These are phyloP conservation scores for Myioborus miniatus DNA, from an alignment of 2,797 vertebrate genomes.

Conservation along the genomic window DNA sequence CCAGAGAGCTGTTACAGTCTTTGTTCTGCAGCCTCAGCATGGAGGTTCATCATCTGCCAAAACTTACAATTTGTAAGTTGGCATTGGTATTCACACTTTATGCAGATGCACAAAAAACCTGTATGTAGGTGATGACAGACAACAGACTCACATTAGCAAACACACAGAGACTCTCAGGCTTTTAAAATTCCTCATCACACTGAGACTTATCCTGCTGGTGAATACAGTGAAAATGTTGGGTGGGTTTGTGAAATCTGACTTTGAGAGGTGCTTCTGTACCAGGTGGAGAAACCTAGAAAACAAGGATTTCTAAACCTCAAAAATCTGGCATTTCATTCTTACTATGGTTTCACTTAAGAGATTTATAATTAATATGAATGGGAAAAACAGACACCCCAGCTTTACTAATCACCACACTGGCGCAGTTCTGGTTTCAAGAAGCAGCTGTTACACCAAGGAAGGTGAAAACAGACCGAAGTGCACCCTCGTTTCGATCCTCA, in stretches of 20 bases:
- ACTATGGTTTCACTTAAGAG: not conserved
- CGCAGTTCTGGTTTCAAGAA: not conserved
- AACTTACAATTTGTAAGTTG: not conserved
- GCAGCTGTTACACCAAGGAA: not conserved
- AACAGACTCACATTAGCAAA: not conserved
- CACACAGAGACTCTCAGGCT: not conserved
- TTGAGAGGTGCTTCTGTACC: not conserved
- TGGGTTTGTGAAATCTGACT: not conserved
- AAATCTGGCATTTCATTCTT: not conserved
- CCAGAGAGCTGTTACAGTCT: not conserved
- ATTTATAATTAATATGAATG: not conserved
- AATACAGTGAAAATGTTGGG: not conserved
- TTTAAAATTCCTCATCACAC: not conserved
- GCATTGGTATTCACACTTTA: not conserved
- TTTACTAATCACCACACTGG: not conserved
- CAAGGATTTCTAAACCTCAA: not conserved
- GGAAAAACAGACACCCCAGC: not conserved
- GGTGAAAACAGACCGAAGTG: not conserved
- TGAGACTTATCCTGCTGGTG: not conserved
- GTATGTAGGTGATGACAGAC: not conserved
- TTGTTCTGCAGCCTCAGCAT: not conserved
- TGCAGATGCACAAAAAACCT: not conserved
- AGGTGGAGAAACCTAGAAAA: not conserved
- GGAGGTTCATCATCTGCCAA: not conserved
- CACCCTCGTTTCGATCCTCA: not conserved